A percentile compares a stretch with the other conserved stretches of the same genome.
Evolutionary conservation across 2,888 invertebrate species (phyloP).

Genomic region (Xanthorhoe spadicearia): DNA sequence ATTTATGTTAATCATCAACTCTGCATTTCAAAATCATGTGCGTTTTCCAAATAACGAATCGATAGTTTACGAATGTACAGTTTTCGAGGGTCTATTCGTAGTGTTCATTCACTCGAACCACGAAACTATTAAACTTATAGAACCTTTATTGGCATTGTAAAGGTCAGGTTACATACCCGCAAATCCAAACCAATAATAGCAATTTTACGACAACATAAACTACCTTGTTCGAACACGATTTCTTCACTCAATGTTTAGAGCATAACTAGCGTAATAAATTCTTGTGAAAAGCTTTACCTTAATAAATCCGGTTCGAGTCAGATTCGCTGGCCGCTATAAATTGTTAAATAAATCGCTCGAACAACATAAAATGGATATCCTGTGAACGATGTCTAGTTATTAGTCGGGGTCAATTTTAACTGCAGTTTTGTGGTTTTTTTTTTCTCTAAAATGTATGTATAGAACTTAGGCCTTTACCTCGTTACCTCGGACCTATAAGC

Average conservation of each 20-base stretch:
- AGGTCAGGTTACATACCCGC: constrained; percentile 26
- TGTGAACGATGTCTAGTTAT: constrained; percentile 60
- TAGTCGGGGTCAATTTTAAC: constrained; percentile 52
- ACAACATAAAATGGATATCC: constrained; percentile 61
- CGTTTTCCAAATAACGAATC: background rate
- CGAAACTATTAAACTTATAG: constrained; percentile 5
- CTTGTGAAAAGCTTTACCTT: constrained; percentile 66
- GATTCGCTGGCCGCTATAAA: constrained; percentile 75
- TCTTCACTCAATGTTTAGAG: constrained; percentile 62
- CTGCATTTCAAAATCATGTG: too few species aligned
- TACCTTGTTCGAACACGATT: constrained; percentile 52
- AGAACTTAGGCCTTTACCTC: too few species aligned
- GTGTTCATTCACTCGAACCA: constrained; percentile 2
- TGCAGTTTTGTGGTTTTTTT: constrained; percentile 21
- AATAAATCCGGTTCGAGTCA: constrained; percentile 78
- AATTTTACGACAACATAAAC: constrained; percentile 43
- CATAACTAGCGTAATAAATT: constrained; percentile 69
- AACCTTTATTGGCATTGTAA: constrained; percentile 18
- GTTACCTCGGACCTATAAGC: too few species aligned
- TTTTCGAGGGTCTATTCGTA: background rate
- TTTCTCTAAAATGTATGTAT: background rate
- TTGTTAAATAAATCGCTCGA: constrained; percentile 78
- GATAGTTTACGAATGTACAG: background rate
- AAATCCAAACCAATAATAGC: constrained; percentile 31
- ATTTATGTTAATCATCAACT: background rate